These are phyloP conservation scores for Gymnorhina tibicen DNA, from an alignment of 2,113 vertebrate genomes.

Conservation along the genomic window DNA sequence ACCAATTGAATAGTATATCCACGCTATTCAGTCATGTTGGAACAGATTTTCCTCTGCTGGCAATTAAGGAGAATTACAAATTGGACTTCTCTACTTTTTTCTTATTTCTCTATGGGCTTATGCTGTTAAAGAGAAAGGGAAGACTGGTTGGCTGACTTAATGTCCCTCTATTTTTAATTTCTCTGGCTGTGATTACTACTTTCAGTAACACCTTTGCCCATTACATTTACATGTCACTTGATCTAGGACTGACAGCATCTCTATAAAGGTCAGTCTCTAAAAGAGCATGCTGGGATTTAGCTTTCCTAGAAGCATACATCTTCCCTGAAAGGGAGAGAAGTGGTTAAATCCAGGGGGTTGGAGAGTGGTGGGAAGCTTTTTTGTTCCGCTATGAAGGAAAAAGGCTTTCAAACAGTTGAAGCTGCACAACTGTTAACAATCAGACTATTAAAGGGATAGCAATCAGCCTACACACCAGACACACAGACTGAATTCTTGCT, in stretches of 20 bases:
- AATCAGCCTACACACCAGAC: not conserved
- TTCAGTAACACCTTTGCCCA: not conserved
- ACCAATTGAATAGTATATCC: not conserved
- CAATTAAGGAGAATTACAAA: not conserved
- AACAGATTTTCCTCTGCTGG: not conserved
- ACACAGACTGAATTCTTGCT: not conserved
- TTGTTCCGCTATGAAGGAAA: not conserved
- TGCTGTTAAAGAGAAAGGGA: not conserved
- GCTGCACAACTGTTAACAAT: not conserved
- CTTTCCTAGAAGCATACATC: not conserved
- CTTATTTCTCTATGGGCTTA: not conserved
- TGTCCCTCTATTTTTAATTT: not conserved
- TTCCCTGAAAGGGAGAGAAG: not conserved
- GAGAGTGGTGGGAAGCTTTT: not conserved
- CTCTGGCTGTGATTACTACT: not conserved
- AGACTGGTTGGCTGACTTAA: not conserved
- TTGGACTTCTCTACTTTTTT: not conserved
- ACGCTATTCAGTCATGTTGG: not conserved
- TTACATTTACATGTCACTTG: not conserved
- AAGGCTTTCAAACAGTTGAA: not conserved
- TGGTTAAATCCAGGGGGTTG: not conserved
- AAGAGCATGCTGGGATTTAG: not conserved
- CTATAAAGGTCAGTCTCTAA: not conserved
- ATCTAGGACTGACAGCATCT: not conserved
- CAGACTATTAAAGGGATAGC: not conserved